phyloP scores from a whole-genome alignment of 2,888 invertebrate genomes.

The Melinopterus prodromus region DNA sequence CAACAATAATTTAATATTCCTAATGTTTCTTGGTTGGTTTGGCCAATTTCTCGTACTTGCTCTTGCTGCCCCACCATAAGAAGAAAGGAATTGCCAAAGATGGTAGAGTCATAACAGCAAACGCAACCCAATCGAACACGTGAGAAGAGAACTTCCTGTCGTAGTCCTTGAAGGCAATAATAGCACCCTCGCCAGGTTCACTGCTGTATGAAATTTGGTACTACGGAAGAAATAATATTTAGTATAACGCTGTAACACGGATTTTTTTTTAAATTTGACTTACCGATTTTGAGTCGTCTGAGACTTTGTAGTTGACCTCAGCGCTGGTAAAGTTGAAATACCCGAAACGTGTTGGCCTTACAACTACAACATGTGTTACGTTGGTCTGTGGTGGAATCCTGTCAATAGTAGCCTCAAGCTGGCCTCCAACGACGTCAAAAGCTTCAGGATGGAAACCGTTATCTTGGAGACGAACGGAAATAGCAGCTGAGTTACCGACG shows the following conservation, averaged over 20 bases:
- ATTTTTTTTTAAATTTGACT: constrained; percentile 45
- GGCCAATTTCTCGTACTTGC: constrained; percentile 87
- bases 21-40: constrained; percentile 71
- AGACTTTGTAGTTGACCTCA: constrained; percentile 86
- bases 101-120: constrained; percentile 95
- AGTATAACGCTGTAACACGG: no score
- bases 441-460: constrained; percentile 91
- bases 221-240: constrained; percentile 60
- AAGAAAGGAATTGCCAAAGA: constrained; percentile 93
- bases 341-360: constrained; percentile 88
- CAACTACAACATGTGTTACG: constrained; percentile 91
- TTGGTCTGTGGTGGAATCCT: constrained; percentile 93
- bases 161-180: constrained; percentile 91
- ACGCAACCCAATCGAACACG: constrained; percentile 96
- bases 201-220: constrained; percentile 78
- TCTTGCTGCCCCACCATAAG: constrained; percentile 94
- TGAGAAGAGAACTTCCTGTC: constrained; percentile 98
- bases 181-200: constrained; percentile 95
- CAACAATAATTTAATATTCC: not conserved
- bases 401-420: constrained; percentile 82
- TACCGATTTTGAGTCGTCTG: constrained; percentile 82
- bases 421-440: constrained; percentile 90
- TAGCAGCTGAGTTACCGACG: constrained; percentile 90
- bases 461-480: constrained; percentile 88
- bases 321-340: constrained; percentile 98